Base-by-base conservation (phyloP, 2,113 vertebrate genomes). In the Prinia subflava region DNA sequence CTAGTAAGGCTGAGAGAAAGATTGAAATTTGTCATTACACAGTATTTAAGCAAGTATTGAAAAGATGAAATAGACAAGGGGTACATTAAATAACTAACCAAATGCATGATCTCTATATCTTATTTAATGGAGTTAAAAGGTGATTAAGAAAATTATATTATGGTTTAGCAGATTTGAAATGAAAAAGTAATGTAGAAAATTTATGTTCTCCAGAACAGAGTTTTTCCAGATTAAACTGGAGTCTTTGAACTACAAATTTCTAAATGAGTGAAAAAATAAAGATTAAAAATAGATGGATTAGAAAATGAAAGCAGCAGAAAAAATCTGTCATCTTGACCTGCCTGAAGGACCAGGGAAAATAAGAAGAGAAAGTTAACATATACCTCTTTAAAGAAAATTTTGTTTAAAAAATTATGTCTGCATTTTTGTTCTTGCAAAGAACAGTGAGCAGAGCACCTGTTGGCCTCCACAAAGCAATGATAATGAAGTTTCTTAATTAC, bases 401-500 rank as follows among this genome's bases (percentile, higher is more conserved):
- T 65, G 50, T 23, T 60, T 15, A 41, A 52, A 78, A 18, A 23
- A 24, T 67, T 80, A 42, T 53, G 24, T 23, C 47, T 85, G 15
- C 33, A 59, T 83, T 52, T 83, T 90, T 92, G 22, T 84, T 89
- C 31, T 52, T 78, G 46, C 53, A 85, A 83, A 55, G 28, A 78
- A 65, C 75, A 84, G 30, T 64, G 39, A 86, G 35, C 17, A 53
- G 42, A 78, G 28, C 60, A 92, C 88, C 83, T 94, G 74, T 24
- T 94, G 24, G 13, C 56, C 64, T 95, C 63, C 52, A 24, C 59
- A 89, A 42, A 85, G 52, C 63, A 90, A 75, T n/a, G 6, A 76
- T 85, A 68, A 89, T 71, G 67, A 91, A 59, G 23, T 89, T 94
- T 69, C 62, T 82, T 94, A 92, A 92, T 95, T 90, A 91, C 20